phyloP scores from a whole-genome alignment of 2,113 vertebrate species.

The Sakesphorus luctuosus region DNA sequence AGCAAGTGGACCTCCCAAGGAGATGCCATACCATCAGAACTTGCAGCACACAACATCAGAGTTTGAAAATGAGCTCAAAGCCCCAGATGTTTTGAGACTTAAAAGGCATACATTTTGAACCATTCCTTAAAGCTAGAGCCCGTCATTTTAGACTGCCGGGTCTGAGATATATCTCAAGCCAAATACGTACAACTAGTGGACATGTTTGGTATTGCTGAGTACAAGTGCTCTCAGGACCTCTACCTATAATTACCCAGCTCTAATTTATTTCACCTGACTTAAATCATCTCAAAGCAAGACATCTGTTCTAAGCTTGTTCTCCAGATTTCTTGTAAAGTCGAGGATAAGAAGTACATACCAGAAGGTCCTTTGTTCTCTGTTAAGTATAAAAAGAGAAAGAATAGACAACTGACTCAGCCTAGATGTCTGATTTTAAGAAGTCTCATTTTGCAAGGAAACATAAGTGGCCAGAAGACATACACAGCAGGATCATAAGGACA shows the following conservation, averaged over 20 bases:
- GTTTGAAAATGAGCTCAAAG: not conserved
- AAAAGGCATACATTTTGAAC: not conserved
- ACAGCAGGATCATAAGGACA: not conserved
- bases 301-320: not conserved
- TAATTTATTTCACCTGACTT: not conserved
- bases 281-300: not conserved
- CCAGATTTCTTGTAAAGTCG: not conserved
- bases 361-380: not conserved
- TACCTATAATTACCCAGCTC: not conserved
- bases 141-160: not conserved
- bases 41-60: not conserved
- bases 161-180: not conserved
- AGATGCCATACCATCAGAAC: not conserved
- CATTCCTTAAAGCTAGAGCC: not conserved
- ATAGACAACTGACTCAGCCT: not conserved
- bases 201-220: not conserved
- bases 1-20: not conserved
- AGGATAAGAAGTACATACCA: not conserved
- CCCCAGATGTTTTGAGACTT: not conserved
- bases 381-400: not conserved
- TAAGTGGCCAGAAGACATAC: not conserved
- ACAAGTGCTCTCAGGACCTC: not conserved
- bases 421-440: not conserved
- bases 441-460: not conserved
- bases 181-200: not conserved